Percentiles rank a stretch among this genome's conserved stretches.
These are phyloP conservation scores for Drosophila mercatorum DNA, from an alignment of 2,888 invertebrate species.

Conservation along the genomic window DNA sequence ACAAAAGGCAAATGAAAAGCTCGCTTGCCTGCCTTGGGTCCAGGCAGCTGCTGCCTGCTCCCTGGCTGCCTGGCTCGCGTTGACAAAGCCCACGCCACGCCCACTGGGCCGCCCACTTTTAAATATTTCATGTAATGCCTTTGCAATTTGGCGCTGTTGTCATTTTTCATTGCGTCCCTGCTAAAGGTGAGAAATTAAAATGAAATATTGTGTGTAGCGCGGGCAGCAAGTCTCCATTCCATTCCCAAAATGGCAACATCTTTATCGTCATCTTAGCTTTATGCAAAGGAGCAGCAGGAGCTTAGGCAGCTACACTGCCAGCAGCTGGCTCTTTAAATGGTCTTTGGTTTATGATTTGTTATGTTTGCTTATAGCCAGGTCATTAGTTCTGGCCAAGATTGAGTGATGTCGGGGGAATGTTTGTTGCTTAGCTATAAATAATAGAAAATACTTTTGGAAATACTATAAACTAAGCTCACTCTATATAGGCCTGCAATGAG, in stretches of 20 bases:
- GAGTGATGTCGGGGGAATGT: not conserved
- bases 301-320: not conserved
- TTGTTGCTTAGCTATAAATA: not conserved
- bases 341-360: slow-evolving; percentile 13
- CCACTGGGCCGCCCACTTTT: slow-evolving; percentile 28
- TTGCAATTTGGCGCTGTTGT: slow-evolving; percentile 69
- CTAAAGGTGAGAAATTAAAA: slow-evolving; percentile 53
- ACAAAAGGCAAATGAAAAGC: slow-evolving; percentile 42
- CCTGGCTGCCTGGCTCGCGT: not conserved
- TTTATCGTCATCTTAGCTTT: slow-evolving; percentile 46
- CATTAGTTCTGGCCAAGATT: not conserved
- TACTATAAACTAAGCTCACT: too few species aligned
- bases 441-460: not conserved
- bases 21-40: not conserved
- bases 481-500: too few species aligned
- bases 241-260: slow-evolving; percentile 32
- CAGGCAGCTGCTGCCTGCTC: slow-evolving; percentile 1
- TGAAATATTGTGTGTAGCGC: slow-evolving; percentile 59
- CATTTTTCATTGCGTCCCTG: slow-evolving; percentile 50
- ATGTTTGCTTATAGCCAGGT: slow-evolving; percentile 7
- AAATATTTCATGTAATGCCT: slow-evolving; percentile 71
- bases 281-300: slow-evolving; percentile 1
- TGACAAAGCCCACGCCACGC: slow-evolving; percentile 7
- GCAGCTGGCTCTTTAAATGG: slow-evolving; percentile 25
- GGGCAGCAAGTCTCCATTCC: not conserved